These are phyloP conservation scores for Lathronympha strigana DNA, from an alignment of 2,888 invertebrate species.

Conservation along the genomic window DNA sequence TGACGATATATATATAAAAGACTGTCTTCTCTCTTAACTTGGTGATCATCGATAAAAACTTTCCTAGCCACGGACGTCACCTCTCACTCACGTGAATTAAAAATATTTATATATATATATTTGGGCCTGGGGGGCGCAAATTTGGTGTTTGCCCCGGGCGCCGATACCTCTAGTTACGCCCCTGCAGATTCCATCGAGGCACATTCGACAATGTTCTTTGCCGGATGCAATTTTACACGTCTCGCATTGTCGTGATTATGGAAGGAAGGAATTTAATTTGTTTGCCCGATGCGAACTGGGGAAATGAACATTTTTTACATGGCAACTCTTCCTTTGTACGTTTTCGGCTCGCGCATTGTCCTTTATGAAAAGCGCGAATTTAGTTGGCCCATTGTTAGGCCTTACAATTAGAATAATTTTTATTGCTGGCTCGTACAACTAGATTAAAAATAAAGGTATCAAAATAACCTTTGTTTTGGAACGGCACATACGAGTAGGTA, in stretches of 20 bases:
- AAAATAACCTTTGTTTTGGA: neutral
- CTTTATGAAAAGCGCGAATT: constrained; percentile 37
- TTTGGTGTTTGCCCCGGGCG: too few relatives aligned
- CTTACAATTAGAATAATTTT: constrained; percentile 40
- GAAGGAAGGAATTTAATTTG: constrained; percentile 62
- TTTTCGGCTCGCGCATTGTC: constrained; percentile 34
- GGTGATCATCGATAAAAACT: too few relatives aligned
- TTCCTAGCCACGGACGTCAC: too few relatives aligned
- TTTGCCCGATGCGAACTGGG: constrained; percentile 44
- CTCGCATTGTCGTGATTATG: constrained; percentile 53
- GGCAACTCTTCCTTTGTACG: constrained; percentile 40
- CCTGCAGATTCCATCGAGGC: too few relatives aligned
- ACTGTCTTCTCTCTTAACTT: too few relatives aligned
- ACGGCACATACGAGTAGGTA: too few relatives aligned
- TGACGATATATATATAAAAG: too few relatives aligned
- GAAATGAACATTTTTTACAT: constrained; percentile 49
- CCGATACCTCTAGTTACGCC: too few relatives aligned
- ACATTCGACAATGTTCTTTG: neutral
- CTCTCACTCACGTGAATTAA: too few relatives aligned
- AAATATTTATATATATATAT: too few relatives aligned
- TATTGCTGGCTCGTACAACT: constrained; percentile 35
- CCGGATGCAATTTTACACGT: constrained; percentile 51
- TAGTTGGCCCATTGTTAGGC: constrained; percentile 31
- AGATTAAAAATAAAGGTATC: constrained; percentile 20
- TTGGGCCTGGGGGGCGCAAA: too few relatives aligned